phyloP scores from a whole-genome alignment of 2,113 vertebrate species.

The Panurus biarmicus region DNA sequence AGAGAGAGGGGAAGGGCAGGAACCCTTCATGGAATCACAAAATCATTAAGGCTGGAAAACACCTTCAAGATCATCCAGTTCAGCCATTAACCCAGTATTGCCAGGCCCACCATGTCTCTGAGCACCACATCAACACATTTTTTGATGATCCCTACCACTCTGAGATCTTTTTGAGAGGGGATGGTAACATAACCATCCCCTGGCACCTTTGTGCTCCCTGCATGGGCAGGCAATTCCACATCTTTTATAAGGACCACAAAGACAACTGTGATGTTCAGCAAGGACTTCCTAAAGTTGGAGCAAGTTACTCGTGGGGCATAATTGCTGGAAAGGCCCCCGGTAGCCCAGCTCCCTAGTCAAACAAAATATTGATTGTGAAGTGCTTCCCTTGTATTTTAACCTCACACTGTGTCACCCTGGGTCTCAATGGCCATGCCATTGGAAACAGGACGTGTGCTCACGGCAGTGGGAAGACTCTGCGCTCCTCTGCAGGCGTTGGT shows the following conservation, averaged over 20 bases:
- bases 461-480: rapidly evolving
- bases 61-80: neutral
- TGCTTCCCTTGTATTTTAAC: neutral
- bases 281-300: neutral
- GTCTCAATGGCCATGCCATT: rapidly evolving
- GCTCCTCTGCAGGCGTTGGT: neutral
- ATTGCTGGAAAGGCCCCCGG: neutral
- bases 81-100: neutral
- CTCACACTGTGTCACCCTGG: rapidly evolving
- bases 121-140: neutral
- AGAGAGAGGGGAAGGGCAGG: neutral
- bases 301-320: neutral
- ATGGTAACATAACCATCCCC: neutral
- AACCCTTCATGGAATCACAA: neutral
- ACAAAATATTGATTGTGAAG: neutral
- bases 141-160: neutral
- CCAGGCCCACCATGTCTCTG: neutral
- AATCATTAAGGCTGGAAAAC: neutral
- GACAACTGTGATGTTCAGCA: neutral
- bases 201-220: neutral
- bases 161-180: no score
- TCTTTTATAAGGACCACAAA: neutral
- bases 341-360: neutral
- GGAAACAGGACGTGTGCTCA: neutral
- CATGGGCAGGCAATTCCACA: rapidly evolving